A percentile compares a stretch with the other conserved stretches of the same genome.
These are phyloP conservation scores for Zaprionus tsacasi DNA, from an alignment of 1,140 invertebrate species.

Conservation along the genomic window DNA sequence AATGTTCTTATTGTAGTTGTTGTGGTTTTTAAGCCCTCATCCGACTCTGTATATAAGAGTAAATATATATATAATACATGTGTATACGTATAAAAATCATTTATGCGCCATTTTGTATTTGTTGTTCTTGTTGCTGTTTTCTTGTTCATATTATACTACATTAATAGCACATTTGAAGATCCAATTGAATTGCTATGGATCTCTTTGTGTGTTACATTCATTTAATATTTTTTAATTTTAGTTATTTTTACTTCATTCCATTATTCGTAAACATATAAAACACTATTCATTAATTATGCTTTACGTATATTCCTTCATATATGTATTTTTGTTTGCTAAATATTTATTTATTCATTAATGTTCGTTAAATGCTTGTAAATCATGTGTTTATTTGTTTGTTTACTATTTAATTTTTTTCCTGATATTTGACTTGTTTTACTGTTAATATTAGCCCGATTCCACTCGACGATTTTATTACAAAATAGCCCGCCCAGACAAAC, in stretches of 20 bases:
- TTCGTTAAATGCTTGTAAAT: slow-evolving; percentile 74
- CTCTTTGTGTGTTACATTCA: slow-evolving; percentile 24
- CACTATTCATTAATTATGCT: slow-evolving; percentile 56
- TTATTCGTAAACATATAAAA: slow-evolving; percentile 40
- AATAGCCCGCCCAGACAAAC: not conserved
- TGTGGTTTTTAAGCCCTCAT: slow-evolving; percentile 22
- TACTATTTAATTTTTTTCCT: slow-evolving; percentile 67
- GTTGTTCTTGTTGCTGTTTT: slow-evolving; percentile 14
- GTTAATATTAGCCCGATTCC: slow-evolving; percentile 28
- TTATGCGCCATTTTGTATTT: slow-evolving; percentile 44
- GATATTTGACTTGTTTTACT: slow-evolving; percentile 61
- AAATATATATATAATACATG: slow-evolving; percentile 56
- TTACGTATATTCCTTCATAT: slow-evolving; percentile 67
- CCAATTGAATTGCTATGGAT: slow-evolving; percentile 48
- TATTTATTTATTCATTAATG: slow-evolving; percentile 43
- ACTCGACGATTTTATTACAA: slow-evolving; percentile 19
- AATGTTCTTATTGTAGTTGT: slow-evolving; percentile 33
- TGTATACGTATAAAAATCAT: slow-evolving; percentile 74
- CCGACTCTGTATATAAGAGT: slow-evolving; percentile 35
- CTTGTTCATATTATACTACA: slow-evolving; percentile 64
- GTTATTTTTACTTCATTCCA: slow-evolving; percentile 28
- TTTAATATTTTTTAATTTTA: slow-evolving; percentile 17
- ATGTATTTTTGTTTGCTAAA: slow-evolving; percentile 49
- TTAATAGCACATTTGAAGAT: slow-evolving; percentile 80
- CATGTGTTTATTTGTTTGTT: slow-evolving; percentile 64